Conservation (phyloP, 1,140 invertebrate species). For the Sarcophaga peregrina region DNA sequence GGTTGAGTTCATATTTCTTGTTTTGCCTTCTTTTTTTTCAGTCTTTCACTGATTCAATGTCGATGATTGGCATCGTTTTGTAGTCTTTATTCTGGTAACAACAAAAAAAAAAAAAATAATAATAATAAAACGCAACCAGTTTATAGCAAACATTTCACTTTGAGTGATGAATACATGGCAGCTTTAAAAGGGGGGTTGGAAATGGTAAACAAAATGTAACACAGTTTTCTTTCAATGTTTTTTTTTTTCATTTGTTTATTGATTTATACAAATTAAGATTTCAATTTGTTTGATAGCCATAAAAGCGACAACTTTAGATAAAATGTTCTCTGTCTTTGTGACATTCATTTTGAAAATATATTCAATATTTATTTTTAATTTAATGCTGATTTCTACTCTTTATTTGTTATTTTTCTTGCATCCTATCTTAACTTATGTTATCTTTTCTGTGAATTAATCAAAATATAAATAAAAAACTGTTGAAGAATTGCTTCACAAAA, state of each 20-base stretch:
- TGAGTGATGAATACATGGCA: not conserved
- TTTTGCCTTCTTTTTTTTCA: not conserved
- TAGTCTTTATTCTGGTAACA: not conserved
- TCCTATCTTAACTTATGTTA: too few species aligned
- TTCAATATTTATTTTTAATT: too few species aligned
- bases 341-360: too few species aligned
- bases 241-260: not conserved
- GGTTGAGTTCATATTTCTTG: not conserved
- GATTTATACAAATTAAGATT: constrained; percentile 7
- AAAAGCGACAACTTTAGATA: not conserved
- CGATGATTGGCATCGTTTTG: constrained; percentile 35
- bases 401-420: too few species aligned
- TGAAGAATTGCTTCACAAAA: too few species aligned
- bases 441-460: too few species aligned
- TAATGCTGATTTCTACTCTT: too few species aligned
- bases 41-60: not conserved
- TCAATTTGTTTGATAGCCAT: constrained; percentile 17
- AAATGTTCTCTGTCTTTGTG: too few species aligned
- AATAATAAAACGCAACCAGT: constrained; percentile 14
- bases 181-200: not conserved
- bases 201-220: not conserved
- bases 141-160: not conserved
- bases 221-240: too few species aligned
- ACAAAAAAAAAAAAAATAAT: too few species aligned
- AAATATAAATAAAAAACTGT: too few species aligned